Percentiles rank a stretch among this genome's conserved stretches.
These are phyloP conservation scores for Oscheius sp. DNA, from an alignment of 2,888 invertebrate genomes.

Conservation along the genomic window DNA sequence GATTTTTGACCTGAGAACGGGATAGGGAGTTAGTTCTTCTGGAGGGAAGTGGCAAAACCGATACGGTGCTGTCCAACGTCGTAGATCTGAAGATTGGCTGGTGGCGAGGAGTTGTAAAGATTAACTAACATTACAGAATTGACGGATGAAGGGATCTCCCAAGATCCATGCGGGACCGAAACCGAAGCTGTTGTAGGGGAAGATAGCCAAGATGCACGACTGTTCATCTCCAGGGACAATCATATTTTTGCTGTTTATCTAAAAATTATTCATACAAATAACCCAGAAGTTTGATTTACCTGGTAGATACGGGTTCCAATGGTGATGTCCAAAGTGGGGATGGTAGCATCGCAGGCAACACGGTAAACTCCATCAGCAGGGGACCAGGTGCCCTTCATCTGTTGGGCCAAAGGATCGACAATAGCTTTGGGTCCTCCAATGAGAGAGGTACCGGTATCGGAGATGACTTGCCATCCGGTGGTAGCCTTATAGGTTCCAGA, in stretches of 20 bases:
- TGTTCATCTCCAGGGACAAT: constrained; percentile 48
- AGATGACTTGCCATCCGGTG: constrained; percentile 60
- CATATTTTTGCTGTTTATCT: constrained; percentile 28
- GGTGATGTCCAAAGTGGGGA: constrained; percentile 51
- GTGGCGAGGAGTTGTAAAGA: not conserved
- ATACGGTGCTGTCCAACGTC: constrained; percentile 56
- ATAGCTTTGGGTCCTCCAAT: constrained; percentile 55
- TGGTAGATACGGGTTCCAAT: constrained; percentile 52
- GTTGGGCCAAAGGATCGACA: constrained; percentile 43
- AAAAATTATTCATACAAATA: too few relatives aligned
- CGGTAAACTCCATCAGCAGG: constrained; percentile 52
- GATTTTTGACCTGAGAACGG: not conserved
- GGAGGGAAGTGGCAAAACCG: constrained; percentile 57
- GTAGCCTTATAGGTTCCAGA: constrained; percentile 46
- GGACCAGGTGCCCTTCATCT: constrained; percentile 50
- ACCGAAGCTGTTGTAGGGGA: constrained; percentile 57
- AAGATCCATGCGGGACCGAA: constrained; percentile 57
- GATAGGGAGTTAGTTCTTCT: constrained; percentile 38
- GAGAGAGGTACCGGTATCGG: constrained; percentile 60
- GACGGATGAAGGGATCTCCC: constrained; percentile 61
- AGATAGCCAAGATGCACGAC: constrained; percentile 53
- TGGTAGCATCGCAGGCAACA: constrained; percentile 48
- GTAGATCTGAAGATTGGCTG: constrained; percentile 44
- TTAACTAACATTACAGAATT: constrained; percentile 53
- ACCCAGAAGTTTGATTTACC: not conserved